These are phyloP conservation scores for Melipona quadrifasciata DNA, from an alignment of 1,140 invertebrate genomes.

Conservation along the genomic window DNA sequence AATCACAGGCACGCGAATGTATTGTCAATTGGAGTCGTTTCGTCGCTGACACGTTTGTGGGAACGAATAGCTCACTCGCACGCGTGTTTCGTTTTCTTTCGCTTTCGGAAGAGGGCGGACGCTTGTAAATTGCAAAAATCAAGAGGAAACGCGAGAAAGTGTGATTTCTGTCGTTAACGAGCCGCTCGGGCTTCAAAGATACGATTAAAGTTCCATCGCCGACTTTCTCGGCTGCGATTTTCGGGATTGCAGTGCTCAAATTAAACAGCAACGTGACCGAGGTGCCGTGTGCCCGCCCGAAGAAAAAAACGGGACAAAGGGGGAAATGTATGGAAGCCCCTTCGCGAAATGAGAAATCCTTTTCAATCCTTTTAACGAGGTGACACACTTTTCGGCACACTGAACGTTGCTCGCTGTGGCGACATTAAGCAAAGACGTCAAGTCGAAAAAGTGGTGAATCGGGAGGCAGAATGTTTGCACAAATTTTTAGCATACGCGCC, in stretches of 20 bases:
- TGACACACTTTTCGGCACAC: not conserved
- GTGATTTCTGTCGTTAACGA: not conserved
- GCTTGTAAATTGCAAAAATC: too few relatives aligned
- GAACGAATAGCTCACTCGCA: not conserved
- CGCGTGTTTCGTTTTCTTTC: not conserved
- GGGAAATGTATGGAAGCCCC: not conserved
- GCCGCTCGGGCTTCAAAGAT: too few relatives aligned
- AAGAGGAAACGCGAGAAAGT: too few relatives aligned
- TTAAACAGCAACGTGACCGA: not conserved
- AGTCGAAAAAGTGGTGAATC: not conserved
- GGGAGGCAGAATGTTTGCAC: not conserved
- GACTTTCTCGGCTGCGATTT: too few relatives aligned
- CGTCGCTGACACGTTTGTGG: not conserved
- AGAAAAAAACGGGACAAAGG: not conserved
- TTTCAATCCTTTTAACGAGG: constrained; percentile 29
- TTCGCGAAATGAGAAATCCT: constrained; percentile 23
- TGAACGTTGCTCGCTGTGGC: not conserved
- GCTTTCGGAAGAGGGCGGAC: not conserved
- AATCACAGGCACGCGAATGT: not conserved
- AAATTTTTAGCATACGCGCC: not conserved
- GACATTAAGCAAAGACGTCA: not conserved
- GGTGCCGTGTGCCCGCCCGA: too few relatives aligned
- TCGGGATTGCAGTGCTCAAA: not conserved
- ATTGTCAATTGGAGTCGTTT: not conserved
- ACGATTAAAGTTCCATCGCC: not conserved